phyloP scores from a whole-genome alignment of 2,888 invertebrate species.

The Luperina testacea region DNA sequence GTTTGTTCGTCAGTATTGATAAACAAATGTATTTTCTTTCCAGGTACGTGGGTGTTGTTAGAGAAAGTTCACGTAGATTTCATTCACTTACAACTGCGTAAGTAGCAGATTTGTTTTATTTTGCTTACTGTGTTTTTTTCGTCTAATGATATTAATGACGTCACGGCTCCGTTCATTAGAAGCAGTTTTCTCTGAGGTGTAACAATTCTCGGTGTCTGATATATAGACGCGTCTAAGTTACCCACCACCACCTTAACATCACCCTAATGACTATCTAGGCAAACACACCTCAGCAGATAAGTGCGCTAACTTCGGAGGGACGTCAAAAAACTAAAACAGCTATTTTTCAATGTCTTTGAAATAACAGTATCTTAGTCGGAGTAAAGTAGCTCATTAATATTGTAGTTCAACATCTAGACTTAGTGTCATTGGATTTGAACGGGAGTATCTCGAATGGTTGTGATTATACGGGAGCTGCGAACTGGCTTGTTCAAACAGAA shows the following conservation, averaged over 20 bases:
- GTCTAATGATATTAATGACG: slow-evolving; percentile 47
- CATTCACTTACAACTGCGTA: slow-evolving; percentile 82
- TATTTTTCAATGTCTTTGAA: slow-evolving; percentile 67
- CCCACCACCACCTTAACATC: not conserved
- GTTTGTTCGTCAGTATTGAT: slow-evolving; percentile 56
- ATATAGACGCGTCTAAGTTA: slow-evolving; percentile 41
- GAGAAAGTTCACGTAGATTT: slow-evolving; percentile 82
- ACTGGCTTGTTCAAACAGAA: slow-evolving; percentile 77
- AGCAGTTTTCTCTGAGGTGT: slow-evolving; percentile 15
- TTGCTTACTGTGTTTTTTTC: slow-evolving; percentile 66
- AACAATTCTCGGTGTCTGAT: slow-evolving; percentile 37
- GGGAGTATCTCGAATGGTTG: slow-evolving; percentile 72
- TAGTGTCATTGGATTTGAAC: slow-evolving; percentile 75
- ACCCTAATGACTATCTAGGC: slow-evolving; percentile 51
- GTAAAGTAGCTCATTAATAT: slow-evolving; percentile 73
- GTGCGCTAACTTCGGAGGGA: slow-evolving; percentile 67
- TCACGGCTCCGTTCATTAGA: slow-evolving; percentile 28
- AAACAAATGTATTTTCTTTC: slow-evolving; percentile 69
- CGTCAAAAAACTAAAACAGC: slow-evolving; percentile 76
- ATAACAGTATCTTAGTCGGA: slow-evolving; percentile 52
- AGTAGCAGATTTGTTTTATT: slow-evolving; percentile 83
- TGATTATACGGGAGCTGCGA: slow-evolving; percentile 74
- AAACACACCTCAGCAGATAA: slow-evolving; percentile 52
- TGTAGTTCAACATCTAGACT: slow-evolving; percentile 68
- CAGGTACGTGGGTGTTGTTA: slow-evolving; percentile 88